Evolutionary conservation across 1,140 invertebrate species (phyloP).

Genomic region (Leptopilina clavipes): DNA sequence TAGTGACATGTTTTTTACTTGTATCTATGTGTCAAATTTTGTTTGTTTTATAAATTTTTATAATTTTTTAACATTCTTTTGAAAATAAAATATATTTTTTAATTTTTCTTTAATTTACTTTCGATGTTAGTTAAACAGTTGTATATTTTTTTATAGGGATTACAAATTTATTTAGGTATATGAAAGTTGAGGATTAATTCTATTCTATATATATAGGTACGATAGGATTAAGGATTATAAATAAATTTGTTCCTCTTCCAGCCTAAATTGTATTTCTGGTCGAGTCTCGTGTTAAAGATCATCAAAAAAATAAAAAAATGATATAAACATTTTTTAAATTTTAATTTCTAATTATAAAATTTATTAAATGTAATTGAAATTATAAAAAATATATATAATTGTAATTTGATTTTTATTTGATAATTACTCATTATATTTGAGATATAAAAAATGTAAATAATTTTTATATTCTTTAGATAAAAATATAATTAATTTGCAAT

Average conservation of each 20-base stretch:
- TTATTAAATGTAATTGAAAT: no score
- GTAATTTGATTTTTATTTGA: no score
- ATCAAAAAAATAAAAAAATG: neutral
- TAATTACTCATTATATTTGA: no score
- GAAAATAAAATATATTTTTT: neutral
- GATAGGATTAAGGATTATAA: constrained; percentile 38
- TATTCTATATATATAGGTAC: constrained; percentile 15
- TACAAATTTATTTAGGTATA: constrained; percentile 4
- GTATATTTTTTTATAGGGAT: neutral
- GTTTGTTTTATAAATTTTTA: neutral
- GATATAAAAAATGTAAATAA: no score
- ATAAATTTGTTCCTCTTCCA: constrained; percentile 54
- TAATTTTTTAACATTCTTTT: constrained; percentile 2
- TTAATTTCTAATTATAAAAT: neutral
- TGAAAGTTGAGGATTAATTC: neutral
- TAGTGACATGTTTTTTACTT: no score
- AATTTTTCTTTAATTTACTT: neutral
- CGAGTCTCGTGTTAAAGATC: neutral
- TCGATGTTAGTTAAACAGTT: neutral
- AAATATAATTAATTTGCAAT: neutral
- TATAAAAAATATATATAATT: no score
- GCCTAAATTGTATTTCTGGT: constrained; percentile 37
- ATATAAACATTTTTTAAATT: no score
- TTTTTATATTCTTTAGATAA: no score
- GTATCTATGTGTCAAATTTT: no score